Evolutionary conservation across 1,140 invertebrate species (phyloP).

Genomic region (Wiebesia pumilae): DNA sequence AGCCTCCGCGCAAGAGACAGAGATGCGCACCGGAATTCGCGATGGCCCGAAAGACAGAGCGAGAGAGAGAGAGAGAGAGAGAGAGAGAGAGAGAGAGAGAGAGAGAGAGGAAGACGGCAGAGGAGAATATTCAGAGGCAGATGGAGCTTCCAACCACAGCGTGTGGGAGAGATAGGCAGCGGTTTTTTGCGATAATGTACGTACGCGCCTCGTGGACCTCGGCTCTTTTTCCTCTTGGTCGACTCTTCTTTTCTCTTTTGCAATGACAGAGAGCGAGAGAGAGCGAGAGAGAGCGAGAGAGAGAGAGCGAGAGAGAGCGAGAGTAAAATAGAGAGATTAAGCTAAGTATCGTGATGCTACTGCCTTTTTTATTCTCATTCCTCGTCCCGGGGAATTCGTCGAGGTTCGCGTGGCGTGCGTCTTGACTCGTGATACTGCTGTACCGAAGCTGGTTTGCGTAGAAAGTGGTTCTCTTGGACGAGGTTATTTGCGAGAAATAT

Average conservation of each 20-base stretch:
- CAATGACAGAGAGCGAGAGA: neutral
- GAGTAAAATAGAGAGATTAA: too few species aligned
- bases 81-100: neutral
- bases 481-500: neutral
- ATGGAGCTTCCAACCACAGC: slow-evolving; percentile 1
- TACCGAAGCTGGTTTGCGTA: neutral
- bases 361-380: neutral
- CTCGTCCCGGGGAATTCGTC: neutral
- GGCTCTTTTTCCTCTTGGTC: neutral
- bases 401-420: neutral
- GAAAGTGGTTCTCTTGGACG: neutral
- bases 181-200: slow-evolving; percentile 1
- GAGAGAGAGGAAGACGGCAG: neutral
- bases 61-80: neutral
- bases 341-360: neutral
- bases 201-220: neutral
- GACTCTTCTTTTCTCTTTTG: neutral
- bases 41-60: neutral
- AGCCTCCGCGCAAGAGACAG: too few species aligned
- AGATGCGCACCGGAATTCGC: slow-evolving; percentile 51
- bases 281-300: neutral
- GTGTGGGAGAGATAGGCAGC: neutral
- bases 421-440: neutral
- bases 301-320: neutral
- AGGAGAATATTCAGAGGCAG: slow-evolving; percentile 37